Evolutionary conservation across 2,113 vertebrate genomes (phyloP), one percentile per base, ranked within the genome.

Genomic region (Eleginops maclovinus): DNA sequence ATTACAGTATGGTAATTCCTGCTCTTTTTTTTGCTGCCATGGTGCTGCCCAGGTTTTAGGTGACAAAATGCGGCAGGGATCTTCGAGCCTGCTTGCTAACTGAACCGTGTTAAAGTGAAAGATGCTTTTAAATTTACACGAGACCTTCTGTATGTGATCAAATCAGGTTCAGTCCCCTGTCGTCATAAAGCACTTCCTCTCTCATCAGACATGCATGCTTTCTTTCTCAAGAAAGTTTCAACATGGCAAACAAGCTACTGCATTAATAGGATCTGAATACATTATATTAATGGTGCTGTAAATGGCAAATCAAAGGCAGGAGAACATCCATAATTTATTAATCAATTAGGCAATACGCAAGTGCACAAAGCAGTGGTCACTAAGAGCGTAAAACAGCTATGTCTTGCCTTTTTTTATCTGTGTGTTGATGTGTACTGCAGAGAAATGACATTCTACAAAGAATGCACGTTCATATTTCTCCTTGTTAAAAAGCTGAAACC

Each of bases 1-100:
- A 81, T 81, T 73, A 68, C 43, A 31, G 14, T 65, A 31, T 65
- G 75, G 73, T 85, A 83, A 90, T 86, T 81, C 77, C 59, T 66
- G 36, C 74, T 51, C 14, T 82, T 70, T 74, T 70, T 74, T 80
- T 85, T 85, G 78, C 70, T 49, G 59, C 60, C 24, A 5, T 54
- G 44, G 41, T 41, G 55, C 60, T 58, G 51, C 65, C 47, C 62
- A 36, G 22, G 66, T 74, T 51, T 77, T 67, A 15, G 17, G 44
- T 67, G 36, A 61, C 61, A 15, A 61, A 71, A 65, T 73, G 40
- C 46, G 12, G 62, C 3, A 1, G 62, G 63, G 24, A n/a, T 66
- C 69, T 9, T 9, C 19, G 44, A 66, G 72, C 47, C 60, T 40
- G 28, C 47, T 62, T 12, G 19, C 61, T 62, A 55, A 17, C 65